Conservation (phyloP, 2,113 vertebrate species). For the Gavia stellata region DNA sequence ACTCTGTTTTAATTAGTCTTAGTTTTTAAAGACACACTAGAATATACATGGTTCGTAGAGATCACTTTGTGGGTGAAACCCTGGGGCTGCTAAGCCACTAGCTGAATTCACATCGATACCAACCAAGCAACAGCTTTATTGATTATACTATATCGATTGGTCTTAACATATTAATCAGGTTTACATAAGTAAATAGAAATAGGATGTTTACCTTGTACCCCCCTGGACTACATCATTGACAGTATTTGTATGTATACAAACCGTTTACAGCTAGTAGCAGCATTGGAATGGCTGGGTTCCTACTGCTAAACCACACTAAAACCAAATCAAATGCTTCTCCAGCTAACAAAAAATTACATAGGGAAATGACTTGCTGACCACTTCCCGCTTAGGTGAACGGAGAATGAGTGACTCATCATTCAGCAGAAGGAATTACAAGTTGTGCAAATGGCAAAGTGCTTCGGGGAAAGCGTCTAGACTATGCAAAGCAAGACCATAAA, state of each 20-base stretch:
- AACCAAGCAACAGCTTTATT: not conserved
- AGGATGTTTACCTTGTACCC: not conserved
- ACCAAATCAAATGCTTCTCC: not conserved
- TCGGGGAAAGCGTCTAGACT: conserved; percentile 30
- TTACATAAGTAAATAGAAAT: not conserved
- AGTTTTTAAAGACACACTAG: not conserved
- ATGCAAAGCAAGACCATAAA: conserved; percentile 20
- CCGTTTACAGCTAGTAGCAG: not conserved
- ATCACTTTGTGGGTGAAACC: not conserved
- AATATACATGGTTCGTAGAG: not conserved
- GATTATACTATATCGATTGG: not conserved
- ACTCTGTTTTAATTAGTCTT: not conserved
- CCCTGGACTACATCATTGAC: not conserved
- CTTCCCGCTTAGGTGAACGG: not conserved
- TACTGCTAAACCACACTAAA: not conserved
- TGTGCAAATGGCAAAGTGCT: conserved; percentile 31
- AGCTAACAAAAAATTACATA: not conserved
- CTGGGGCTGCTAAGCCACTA: not conserved
- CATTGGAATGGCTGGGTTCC: not conserved
- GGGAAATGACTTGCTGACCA: not conserved
- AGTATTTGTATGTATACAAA: not conserved
- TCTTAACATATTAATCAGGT: not conserved
- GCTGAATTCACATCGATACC: not conserved
- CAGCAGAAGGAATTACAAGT: conserved; percentile 43
- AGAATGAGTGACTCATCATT: conserved; percentile 23